Base-by-base conservation (phyloP, 2,888 invertebrate genomes). In the Cheilosia grossa region DNA sequence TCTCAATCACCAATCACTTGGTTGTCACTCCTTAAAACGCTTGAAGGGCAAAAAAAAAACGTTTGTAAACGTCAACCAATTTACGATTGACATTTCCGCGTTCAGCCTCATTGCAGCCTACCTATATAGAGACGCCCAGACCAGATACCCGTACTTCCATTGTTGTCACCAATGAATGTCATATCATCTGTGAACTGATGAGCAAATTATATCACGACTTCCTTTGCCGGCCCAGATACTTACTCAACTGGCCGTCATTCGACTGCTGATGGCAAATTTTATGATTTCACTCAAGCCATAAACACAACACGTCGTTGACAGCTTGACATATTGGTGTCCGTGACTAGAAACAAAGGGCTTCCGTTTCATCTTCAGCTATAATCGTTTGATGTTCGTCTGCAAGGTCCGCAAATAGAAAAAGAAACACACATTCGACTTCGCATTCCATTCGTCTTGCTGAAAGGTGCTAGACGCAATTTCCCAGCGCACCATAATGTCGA, bases 271-370 rank as follows among this genome's bases (percentile, higher is more conserved):
- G 67, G 61, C 61, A 80, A 49, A 67, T 81, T 85, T 85, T 85
- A 85, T 85, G 66, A 85, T 72, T 72, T 67, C 77, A 81, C 66
- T 81, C 85, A 63, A 67, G 77, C 85, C 85, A 81, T 85, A 85
- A 85, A 85, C 66, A 75, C 75, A 80, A 81, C 85, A 81, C 72
- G 67, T 72, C 24, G 56, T 9, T 85, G 85, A 80, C 85, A 85
- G 54, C 47, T 77, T 85, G 85, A 85, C 85, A 85, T 66, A 85
- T 85, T 85, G 81, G 63, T 47, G 72, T 67, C 66, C 81, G 56
- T 72, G 75, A 74, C 75, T 49, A 79, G 30, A 73, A 63, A 69
- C 64, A 79, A 80, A 80, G 79, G 80, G 82, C 73, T 82, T 73
- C 78, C 73, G 82, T 82, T 78, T 69, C 56, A 64, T 40, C 61